Evolutionary conservation across 2,888 invertebrate species (phyloP).

Genomic region (Zygothrica quintamaculata): DNA sequence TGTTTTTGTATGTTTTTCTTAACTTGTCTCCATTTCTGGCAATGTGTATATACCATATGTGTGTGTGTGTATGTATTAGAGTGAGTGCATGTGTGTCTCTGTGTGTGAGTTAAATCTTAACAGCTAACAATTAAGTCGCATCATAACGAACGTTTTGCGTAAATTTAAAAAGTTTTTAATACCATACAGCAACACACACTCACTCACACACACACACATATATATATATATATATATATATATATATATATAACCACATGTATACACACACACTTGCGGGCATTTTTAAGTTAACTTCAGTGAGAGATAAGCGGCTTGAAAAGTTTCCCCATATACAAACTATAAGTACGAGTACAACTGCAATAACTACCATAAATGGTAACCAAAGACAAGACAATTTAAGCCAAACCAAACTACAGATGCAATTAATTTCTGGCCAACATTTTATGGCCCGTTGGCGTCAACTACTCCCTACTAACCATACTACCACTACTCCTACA

Average conservation of each 20-base stretch:
- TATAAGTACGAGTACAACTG: constrained; percentile 58
- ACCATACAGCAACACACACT: constrained; percentile 49
- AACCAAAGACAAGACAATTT: constrained; percentile 38
- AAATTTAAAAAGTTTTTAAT: constrained; percentile 76
- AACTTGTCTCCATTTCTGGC: constrained; percentile 16
- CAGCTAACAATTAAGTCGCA: constrained; percentile 78
- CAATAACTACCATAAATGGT: constrained; percentile 67
- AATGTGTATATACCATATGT: constrained; percentile 5
- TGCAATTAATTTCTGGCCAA: constrained; percentile 67
- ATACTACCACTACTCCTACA: background rate
- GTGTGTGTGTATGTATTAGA: background rate
- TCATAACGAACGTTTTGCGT: constrained; percentile 72
- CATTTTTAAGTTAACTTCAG: constrained; percentile 70
- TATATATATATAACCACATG: too few relatives aligned
- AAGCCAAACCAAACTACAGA: constrained; percentile 57
- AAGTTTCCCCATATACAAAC: constrained; percentile 69
- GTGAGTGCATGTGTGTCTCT: constrained; percentile 14
- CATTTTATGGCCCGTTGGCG: constrained; percentile 20
- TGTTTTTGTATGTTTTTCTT: background rate
- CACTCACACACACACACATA: background rate
- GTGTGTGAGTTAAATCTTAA: constrained; percentile 66
- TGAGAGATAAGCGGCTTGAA: constrained; percentile 71
- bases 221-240: too few relatives aligned
- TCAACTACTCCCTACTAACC: too few relatives aligned
- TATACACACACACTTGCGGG: constrained; percentile 60